phyloP scores from a whole-genome alignment of 1,140 invertebrate species.

The Eupeodes corollae region DNA sequence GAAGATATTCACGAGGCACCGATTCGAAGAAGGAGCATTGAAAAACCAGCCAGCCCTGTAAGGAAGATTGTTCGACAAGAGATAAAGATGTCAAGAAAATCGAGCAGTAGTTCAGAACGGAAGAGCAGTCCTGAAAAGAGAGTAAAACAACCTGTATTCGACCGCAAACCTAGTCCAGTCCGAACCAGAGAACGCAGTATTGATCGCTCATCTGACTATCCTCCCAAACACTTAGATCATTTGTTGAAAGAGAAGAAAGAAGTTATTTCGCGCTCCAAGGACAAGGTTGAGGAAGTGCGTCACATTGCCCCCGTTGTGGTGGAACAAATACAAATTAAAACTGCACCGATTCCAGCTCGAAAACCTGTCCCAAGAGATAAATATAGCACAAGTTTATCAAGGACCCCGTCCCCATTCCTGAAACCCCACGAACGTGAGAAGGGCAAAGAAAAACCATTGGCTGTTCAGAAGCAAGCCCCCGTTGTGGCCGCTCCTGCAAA shows the following conservation, averaged over 20 bases:
- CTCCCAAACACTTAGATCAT: conserved; percentile 26
- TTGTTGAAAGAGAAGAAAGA: conserved; percentile 38
- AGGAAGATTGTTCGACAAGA: background rate
- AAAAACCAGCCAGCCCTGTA: conserved; percentile 8
- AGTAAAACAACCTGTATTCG: conserved; percentile 9
- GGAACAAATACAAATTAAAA: conserved; percentile 3
- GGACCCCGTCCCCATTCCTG: conserved; percentile 68
- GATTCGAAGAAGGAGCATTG: conserved; percentile 1
- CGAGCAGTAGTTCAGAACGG: conserved; percentile 5
- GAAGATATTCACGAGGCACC: background rate
- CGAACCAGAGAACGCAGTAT: conserved; percentile 22
- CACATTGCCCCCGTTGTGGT: conserved; percentile 3
- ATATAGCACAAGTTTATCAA: conserved; percentile 49
- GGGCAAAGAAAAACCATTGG: background rate
- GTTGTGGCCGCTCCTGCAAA: background rate
- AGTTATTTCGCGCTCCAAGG: conserved; percentile 21
- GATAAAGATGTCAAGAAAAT: conserved; percentile 1
- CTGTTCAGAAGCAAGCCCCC: background rate
- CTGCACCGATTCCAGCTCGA: background rate
- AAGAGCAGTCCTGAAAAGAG: conserved; percentile 8
- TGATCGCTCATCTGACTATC: background rate
- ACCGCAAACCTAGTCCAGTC: conserved; percentile 15
- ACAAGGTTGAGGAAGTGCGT: conserved; percentile 12
- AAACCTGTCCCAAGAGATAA: conserved; percentile 25
- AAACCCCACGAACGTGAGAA: conserved; percentile 51